Base-by-base conservation (phyloP, 2,888 invertebrate species). In the Latrodectus elegans region DNA sequence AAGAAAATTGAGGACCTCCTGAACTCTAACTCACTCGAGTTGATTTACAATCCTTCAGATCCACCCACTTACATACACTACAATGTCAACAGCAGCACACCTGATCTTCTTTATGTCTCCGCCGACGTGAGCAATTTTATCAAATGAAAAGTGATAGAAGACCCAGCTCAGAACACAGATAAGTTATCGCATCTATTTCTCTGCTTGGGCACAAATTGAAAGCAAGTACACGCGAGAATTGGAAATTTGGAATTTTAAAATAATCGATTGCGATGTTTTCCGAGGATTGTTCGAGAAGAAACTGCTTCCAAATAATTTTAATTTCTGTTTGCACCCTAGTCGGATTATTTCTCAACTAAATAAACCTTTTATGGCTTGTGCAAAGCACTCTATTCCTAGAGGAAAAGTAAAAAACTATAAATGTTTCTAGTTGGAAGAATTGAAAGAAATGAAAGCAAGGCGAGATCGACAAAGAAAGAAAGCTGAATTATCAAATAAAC, bases 1-100 rank as follows among this genome's bases (percentile, higher is more conserved):
- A 11, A 11, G 9, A 10, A 17, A n/a, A 67, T 17, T 10, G 67
- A 4, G n/a, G 67, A 67, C 2, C n/a, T 17, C n/a, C 17, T 67
- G 10, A 67, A 17, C n/a, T 67, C 67, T 67, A 65, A 9, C 17
- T n/a, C 15, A 14, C 65, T 65, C 10, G 67, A 67, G 67, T n/a
- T 67, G 2, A 67, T 67, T 67, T 10, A 17, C 10, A n/a, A 8
- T 67, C 15, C 4, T n/a, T 67, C 67, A 15, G 67, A 67, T 55
- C 55, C 55, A 55, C 55, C 55, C 11, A 55, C 67, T n/a, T 67
- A 67, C n/a, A 67, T 67, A 15, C 67, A 67, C 17, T 67, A 67
- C 67, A 67, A 67, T 67, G 67, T 0, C 12, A 67, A 67, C 17
- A 3, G 65, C 17, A 67, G 15, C 1, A 67, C 10, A 8, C 10